Base-by-base conservation (phyloP, 2,113 vertebrate species). In the Felis chaus region DNA sequence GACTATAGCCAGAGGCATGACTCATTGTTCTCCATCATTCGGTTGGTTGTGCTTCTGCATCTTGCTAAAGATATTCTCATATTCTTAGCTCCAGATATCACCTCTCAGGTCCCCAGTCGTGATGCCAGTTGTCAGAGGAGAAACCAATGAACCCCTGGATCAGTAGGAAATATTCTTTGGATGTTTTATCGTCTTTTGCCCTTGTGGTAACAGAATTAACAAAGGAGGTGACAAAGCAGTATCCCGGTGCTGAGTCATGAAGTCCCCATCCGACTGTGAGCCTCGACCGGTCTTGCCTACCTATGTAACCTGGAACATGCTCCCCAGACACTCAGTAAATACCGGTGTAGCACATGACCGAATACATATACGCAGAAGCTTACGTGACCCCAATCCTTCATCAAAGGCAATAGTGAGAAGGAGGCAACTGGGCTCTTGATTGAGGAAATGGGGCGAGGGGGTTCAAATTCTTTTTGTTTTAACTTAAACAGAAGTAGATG, bases 401-500 rank as follows among this genome's bases (percentile, higher is more conserved):
- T 55, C 16, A 45, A 61, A 88, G 65, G 14, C 73, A 90, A n/a
- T 25, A 2, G 6, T 41, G 33, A n/a, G 93, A 69, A 65, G n/a
- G 11, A 23, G 5, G 3, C 21, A 39, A 36, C 33, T 25, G 50
- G n/a, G 15, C 33, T 89, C 33, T 19, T 19, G 33, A 36, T 61
- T 29, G 63, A 74, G 87, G 66, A 48, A 55, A 33, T 18, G 19
- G 15, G 53, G 23, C 39, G n/a, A 33, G 31, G 0, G 3, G 13
- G 61, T 82, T 78, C 27, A 19, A 61, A 86, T n/a, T 33, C 7
- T 9, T 76, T 16, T 76, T 69, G 33, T 66, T 66, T 66, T 66
- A 97, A 91, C 86, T 95, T 97, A 94, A 92, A 71, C 69, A 95
- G 93, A 97, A 90, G 87, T 90, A 90, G 74, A 91, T 96, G 96